phyloP scores from a whole-genome alignment of 2,113 vertebrate genomes.

The Gorsachius goisagi region DNA sequence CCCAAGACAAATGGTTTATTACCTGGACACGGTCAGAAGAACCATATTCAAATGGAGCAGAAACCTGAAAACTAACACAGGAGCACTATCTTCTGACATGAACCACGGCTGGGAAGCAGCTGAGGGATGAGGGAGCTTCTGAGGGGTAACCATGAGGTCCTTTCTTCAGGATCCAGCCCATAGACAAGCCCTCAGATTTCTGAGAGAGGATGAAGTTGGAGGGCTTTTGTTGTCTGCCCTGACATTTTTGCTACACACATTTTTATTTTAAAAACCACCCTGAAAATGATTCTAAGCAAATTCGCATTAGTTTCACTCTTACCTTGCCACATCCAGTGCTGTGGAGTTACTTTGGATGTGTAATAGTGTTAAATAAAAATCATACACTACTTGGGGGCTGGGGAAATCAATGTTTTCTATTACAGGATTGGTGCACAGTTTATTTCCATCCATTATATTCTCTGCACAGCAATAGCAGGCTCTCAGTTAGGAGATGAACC shows the following conservation, averaged over 20 bases:
- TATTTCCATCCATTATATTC: constrained; percentile 25
- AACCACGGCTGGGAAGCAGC: background rate
- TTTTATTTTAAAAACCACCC: background rate
- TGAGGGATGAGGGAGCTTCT: background rate
- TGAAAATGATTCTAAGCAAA: background rate
- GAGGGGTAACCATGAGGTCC: background rate
- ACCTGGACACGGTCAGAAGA: background rate
- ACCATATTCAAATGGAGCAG: background rate
- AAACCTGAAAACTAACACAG: background rate
- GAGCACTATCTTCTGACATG: background rate
- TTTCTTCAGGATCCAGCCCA: background rate
- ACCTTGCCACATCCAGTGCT: background rate
- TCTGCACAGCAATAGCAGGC: background rate
- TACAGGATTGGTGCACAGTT: background rate
- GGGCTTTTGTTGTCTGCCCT: background rate
- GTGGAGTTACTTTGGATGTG: background rate
- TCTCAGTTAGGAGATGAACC: constrained; percentile 42
- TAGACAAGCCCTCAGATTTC: background rate
- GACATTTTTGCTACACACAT: background rate
- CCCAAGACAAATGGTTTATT: background rate
- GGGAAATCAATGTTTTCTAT: constrained; percentile 21
- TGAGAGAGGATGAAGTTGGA: background rate
- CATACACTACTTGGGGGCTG: background rate
- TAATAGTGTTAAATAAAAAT: background rate
- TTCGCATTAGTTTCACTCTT: background rate